phyloP scores from a whole-genome alignment of 2,888 invertebrate species.

The Archips xylosteana region DNA sequence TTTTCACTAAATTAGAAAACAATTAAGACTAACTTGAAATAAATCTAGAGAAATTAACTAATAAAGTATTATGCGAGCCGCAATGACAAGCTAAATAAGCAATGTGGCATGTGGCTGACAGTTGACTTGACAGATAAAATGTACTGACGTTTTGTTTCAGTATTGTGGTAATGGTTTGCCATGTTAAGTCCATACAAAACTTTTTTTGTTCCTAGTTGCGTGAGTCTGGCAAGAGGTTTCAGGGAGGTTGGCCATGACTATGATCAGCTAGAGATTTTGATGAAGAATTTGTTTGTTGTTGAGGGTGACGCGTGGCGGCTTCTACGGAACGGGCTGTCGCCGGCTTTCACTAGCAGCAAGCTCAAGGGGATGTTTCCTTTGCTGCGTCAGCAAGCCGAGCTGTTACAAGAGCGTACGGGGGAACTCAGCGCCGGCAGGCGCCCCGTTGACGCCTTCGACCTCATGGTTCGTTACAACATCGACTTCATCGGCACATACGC shows the following conservation, averaged over 20 bases:
- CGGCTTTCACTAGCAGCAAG: slow-evolving; percentile 32
- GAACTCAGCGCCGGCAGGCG: neutral
- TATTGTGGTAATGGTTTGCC: too few species aligned
- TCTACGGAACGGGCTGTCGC: slow-evolving; percentile 24
- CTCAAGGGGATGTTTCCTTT: slow-evolving; percentile 32
- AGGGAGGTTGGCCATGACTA: neutral
- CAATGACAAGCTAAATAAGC: too few species aligned
- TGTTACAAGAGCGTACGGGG: neutral
- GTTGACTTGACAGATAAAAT: too few species aligned
- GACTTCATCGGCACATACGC: slow-evolving; percentile 46
- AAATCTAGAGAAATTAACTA: too few species aligned
- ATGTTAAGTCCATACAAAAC: too few species aligned
- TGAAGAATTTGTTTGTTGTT: slow-evolving; percentile 35
- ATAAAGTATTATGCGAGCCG: too few species aligned
- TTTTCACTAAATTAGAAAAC: too few species aligned
- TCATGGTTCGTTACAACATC: slow-evolving; percentile 44
- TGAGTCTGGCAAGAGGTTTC: too few species aligned
- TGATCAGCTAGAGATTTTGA: slow-evolving; percentile 29
- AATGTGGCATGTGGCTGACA: too few species aligned
- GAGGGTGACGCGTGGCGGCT: slow-evolving; percentile 35
- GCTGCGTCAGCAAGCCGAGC: slow-evolving; percentile 20
- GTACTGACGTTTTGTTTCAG: too few species aligned
- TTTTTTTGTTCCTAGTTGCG: too few species aligned
- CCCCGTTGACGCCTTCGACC: slow-evolving; percentile 33
- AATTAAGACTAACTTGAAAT: too few species aligned